Conservation (phyloP, 1,140 invertebrate genomes). For the Chlorops oryzae region DNA sequence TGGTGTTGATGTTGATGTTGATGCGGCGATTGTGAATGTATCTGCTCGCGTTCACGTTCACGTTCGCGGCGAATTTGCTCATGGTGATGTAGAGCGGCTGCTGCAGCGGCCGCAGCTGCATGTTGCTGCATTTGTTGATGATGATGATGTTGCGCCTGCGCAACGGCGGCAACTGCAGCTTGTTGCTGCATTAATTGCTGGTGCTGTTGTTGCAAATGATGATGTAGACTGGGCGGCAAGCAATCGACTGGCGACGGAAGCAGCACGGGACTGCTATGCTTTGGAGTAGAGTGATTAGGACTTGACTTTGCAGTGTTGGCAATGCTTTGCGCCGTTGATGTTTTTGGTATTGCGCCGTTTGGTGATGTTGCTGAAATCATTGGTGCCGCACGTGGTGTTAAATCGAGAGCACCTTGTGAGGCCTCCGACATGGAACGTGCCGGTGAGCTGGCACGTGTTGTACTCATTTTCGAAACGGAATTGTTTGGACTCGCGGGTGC, state of each 20-base stretch:
- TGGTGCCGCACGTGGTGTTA: slow-evolving; percentile 50
- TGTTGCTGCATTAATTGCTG: slow-evolving; percentile 44
- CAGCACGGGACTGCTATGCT: slow-evolving; percentile 8
- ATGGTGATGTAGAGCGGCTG: too few relatives aligned
- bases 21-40: slow-evolving; percentile 1
- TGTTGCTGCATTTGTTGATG: slow-evolving; percentile 42
- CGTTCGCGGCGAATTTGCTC: slow-evolving; percentile 40
- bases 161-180: slow-evolving; percentile 34
- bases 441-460: slow-evolving; percentile 30
- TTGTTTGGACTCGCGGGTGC: slow-evolving; percentile 33
- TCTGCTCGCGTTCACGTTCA: slow-evolving; percentile 30
- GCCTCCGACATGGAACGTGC: slow-evolving; percentile 49
- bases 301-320: slow-evolving; percentile 3
- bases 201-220: slow-evolving; percentile 41
- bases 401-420: slow-evolving; percentile 55
- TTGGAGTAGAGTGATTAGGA: not conserved
- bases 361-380: slow-evolving; percentile 3
- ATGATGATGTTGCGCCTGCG: slow-evolving; percentile 23
- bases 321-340: slow-evolving; percentile 5
- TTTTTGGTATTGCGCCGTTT: slow-evolving; percentile 18
- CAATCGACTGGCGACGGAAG: slow-evolving; percentile 31
- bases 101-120: slow-evolving; percentile 30
- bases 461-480: slow-evolving; percentile 23
- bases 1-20: slow-evolving; percentile 3
- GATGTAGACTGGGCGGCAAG: slow-evolving; percentile 35